Conservation (phyloP, 1,140 invertebrate genomes). For the Harlomillsia oculata region DNA sequence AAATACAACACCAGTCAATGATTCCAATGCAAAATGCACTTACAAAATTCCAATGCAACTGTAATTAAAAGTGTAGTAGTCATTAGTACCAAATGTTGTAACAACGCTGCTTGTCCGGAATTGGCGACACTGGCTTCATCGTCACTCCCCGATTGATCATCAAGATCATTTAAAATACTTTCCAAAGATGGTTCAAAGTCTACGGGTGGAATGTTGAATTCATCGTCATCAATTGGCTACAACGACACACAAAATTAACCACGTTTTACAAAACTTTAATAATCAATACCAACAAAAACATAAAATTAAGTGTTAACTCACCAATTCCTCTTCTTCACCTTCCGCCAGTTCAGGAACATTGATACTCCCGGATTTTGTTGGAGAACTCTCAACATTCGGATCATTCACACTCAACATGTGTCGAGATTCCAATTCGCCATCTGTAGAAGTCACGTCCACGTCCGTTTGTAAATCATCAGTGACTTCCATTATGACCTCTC, state of each 20-base stretch:
- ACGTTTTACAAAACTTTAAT: neutral
- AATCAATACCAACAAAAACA: neutral
- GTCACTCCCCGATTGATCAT: constrained; percentile 50
- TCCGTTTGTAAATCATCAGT: too few relatives aligned
- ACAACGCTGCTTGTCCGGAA: constrained; percentile 5
- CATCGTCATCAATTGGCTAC: constrained; percentile 54
- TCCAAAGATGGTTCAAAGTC: constrained; percentile 69
- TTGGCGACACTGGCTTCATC: constrained; percentile 39
- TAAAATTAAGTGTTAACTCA: neutral
- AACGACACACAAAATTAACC: neutral
- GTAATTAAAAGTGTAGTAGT: neutral
- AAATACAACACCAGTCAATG: constrained; percentile 1
- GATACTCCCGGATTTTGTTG: neutral
- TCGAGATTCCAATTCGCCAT: too few relatives aligned
- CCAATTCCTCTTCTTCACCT: constrained; percentile 16
- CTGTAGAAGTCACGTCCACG: too few relatives aligned
- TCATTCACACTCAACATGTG: too few relatives aligned
- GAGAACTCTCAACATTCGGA: neutral
- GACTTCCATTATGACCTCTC: too few relatives aligned
- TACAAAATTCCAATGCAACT: neutral
- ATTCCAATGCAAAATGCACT: neutral
- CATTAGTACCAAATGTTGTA: constrained; percentile 9
- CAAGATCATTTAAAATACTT: constrained; percentile 72
- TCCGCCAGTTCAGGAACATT: constrained; percentile 1
- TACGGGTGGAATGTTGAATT: constrained; percentile 70